Base-by-base conservation (phyloP, 2,113 vertebrate genomes). In the Sphaerodactylus townsendi region DNA sequence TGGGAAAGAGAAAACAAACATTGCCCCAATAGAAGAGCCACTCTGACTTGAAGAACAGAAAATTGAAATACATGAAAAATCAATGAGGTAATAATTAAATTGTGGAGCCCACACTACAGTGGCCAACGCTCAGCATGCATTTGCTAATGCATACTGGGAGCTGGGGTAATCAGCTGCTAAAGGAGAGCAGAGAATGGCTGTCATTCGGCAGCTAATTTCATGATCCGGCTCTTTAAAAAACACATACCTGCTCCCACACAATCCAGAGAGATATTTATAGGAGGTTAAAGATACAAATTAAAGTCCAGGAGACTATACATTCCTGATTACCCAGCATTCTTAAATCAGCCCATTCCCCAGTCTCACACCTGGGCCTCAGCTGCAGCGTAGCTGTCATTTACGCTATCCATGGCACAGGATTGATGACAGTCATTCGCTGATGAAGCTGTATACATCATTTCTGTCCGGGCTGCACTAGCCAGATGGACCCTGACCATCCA, bases 391-490 rank as follows among this genome's bases (percentile, higher is more conserved):
- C 98, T 99, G 98, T 99, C 98, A 99, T 97, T 96, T 95, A 96
- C 93, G 96, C 97, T 97, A 94, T 96, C 98, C 96, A 95, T 96
- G 96, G 97, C 95, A 92, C 90, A 97, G 96, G 98, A 99, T 99
- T 99, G 98, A 99, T 99, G 98, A 98, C 98, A 98, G 98, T 97
- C 98, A 99, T 99, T 99, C 98, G 93, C 98, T 97, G 98, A 99
- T 99, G 98, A 99, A 99, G 99, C 98, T 98, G 98, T 99, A 98
- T 98, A 98, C 98, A 99, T 99, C 98, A 99, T 98, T 98, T 98
- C 97, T 99, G 99, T 99, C 98, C 97, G 97, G 97, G 97, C 97
- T 98, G 98, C 97, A 97, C 97, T 98, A 98, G 97, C 98, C 99
- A 99, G 98, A 99, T 99, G 98, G 99, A 99, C 98, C 97, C 98